These are phyloP conservation scores for Lithophane ornitopus DNA, from an alignment of 2,888 invertebrate genomes.

Conservation along the genomic window DNA sequence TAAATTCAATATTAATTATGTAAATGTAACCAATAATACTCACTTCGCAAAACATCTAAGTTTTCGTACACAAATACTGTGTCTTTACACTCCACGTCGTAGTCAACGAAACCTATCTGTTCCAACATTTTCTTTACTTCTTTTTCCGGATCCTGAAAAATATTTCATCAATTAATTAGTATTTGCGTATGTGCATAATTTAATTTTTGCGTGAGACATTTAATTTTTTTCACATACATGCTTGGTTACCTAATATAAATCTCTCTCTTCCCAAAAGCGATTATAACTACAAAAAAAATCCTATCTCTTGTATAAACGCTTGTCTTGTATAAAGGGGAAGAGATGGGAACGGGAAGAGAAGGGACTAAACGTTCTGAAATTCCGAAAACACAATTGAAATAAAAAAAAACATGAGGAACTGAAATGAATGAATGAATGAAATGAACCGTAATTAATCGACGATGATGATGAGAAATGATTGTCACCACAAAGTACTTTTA, in stretches of 20 bases:
- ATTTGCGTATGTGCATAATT: not conserved
- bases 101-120: constrained; percentile 91
- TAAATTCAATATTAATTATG: no score
- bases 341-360: no score
- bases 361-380: not conserved
- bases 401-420: no score
- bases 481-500: no score
- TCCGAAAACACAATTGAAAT: not conserved
- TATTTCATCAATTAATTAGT: constrained; percentile 1
- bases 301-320: no score
- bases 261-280: no score
- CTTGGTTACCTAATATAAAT: not conserved
- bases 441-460: no score
- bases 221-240: not conserved
- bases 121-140: constrained; percentile 90
- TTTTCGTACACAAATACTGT: constrained; percentile 91
- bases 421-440: not conserved
- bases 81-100: constrained; percentile 91
- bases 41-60: constrained; percentile 91
- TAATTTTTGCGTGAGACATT: not conserved
- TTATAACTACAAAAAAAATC: no score
- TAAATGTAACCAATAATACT: constrained; percentile 61
- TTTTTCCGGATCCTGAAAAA: constrained; percentile 88
- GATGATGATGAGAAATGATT: not conserved
- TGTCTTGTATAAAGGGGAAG: no score